A percentile compares a stretch with the other conserved stretches of the same genome.
These are phyloP conservation scores for Ictalurus punctatus DNA, from an alignment of 2,113 vertebrate species.

Conservation along the genomic window DNA sequence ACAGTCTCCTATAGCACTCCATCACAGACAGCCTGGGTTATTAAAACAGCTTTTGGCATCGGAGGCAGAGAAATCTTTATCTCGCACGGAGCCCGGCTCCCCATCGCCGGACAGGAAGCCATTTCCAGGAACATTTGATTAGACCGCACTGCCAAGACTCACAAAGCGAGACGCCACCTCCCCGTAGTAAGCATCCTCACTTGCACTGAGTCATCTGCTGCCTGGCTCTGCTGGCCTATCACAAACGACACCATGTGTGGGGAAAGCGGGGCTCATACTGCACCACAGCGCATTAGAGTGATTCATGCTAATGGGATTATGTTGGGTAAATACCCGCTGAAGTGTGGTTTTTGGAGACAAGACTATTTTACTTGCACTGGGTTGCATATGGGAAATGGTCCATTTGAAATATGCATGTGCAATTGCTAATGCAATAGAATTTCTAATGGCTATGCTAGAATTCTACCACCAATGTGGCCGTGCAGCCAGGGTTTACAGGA, in stretches of 20 bases:
- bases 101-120: slow-evolving; percentile 48
- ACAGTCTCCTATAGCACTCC: slow-evolving; percentile 16
- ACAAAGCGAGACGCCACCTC: slow-evolving; percentile 52
- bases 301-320: slow-evolving; percentile 50
- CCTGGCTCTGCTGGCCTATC: slow-evolving; percentile 22
- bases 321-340: slow-evolving; percentile 33
- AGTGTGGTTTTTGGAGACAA: slow-evolving; percentile 46
- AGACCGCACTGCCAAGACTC: slow-evolving; percentile 53
- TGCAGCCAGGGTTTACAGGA: not conserved
- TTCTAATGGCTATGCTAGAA: slow-evolving; percentile 20
- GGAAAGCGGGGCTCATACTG: slow-evolving; percentile 15
- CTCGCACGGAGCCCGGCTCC: slow-evolving; percentile 44
- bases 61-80: slow-evolving; percentile 52
- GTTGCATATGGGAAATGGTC: slow-evolving; percentile 40
- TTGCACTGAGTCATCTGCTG: slow-evolving; percentile 43
- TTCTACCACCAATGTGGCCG: not conserved
- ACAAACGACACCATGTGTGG: slow-evolving; percentile 18
- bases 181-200: slow-evolving; percentile 47
- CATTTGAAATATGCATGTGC: slow-evolving; percentile 40
- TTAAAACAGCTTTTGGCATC: slow-evolving; percentile 56
- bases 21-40: slow-evolving; percentile 43
- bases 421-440: slow-evolving; percentile 16
- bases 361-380: slow-evolving; percentile 47
- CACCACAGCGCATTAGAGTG: slow-evolving; percentile 41
- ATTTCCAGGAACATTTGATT: slow-evolving; percentile 62